Evolutionary conservation across 1,140 invertebrate species (phyloP), one percentile per base, ranked within the genome.

Genomic region (Glomeris maerens): DNA sequence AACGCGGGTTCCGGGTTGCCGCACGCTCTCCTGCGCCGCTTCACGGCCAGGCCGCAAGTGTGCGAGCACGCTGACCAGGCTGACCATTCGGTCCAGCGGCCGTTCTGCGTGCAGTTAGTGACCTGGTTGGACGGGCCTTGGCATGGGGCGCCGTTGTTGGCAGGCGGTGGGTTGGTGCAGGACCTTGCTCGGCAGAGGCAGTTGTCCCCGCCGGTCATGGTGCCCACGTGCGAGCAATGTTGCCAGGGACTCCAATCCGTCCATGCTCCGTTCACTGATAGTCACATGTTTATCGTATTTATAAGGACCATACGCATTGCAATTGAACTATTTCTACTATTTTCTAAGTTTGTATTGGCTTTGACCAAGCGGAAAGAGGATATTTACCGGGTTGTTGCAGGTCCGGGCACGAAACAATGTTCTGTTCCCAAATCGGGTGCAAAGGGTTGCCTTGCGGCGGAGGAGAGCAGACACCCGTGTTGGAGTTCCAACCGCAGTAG

Each of bases 401-500:
- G 10, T 77, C 66, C 22, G 86, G 77, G 59, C 80, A 85, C 49
- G 72, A 64, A 14, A 75, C 73, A 41, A 79, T 67, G 27, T 75
- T 63, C 61, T 89, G 88, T n/a, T 73, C 71, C 84, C 80, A 88
- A 59, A 73, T 78, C 31, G 70, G 72, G 21, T 65, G 72, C 10
- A 69, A 66, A 0, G 77, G 72, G 53, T 82, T 74, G 22, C 74
- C 71, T 49, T 72, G 69, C 1, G 77, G 80, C 0, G 80, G 74
- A 0, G 76, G 68, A 0, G 79, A 75, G 60, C 90, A 94, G 7
- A 67, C 64, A 45, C 83, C 75, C 3, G 74, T 65, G 2, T 76
- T 69, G 48, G 81, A 78, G 64, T 93, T 80, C 90, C 90, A 95
- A 0, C 87, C 91, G 66, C 91, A 95, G 63, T 94, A 89, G 0